Conservation (phyloP, 2,113 vertebrate species). For the Orientallactaga bullata region DNA sequence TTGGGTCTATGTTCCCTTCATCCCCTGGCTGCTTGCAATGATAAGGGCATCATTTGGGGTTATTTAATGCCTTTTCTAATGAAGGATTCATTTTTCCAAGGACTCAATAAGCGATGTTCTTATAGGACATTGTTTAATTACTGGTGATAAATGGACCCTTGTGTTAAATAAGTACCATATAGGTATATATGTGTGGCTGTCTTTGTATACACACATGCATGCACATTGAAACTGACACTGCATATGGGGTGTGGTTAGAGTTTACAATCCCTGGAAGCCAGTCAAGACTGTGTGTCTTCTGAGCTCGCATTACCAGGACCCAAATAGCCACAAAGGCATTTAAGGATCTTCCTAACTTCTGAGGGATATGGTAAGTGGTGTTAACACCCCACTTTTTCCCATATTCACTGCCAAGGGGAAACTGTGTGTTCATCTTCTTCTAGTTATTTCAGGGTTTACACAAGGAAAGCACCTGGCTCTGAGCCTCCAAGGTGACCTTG, state of each 20-base stretch:
- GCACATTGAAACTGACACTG: not conserved
- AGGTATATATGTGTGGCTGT: too few species aligned
- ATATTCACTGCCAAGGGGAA: slow-evolving; percentile 58
- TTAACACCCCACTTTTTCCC: not conserved
- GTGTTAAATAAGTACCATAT: not conserved
- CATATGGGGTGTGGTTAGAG: not conserved
- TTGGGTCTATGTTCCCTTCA: not conserved
- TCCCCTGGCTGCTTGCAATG: slow-evolving; percentile 53
- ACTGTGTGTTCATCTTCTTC: not conserved
- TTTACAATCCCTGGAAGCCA: slow-evolving; percentile 73
- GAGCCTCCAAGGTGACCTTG: slow-evolving; percentile 60
- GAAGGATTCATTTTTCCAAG: slow-evolving; percentile 60
- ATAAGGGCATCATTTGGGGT: slow-evolving; percentile 47
- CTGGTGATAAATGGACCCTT: not conserved
- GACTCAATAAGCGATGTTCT: slow-evolving; percentile 67
- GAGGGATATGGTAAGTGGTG: not conserved
- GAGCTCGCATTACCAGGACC: slow-evolving; percentile 37
- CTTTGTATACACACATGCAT: not conserved
- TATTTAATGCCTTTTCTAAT: slow-evolving; percentile 75
- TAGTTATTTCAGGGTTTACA: not conserved
- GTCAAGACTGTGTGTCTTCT: slow-evolving; percentile 56
- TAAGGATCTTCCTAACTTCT: not conserved
- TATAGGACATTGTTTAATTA: slow-evolving; percentile 77
- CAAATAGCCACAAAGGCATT: not conserved
- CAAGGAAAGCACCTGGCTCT: not conserved